Base-by-base conservation (phyloP, 2,888 invertebrate genomes). In the Agonopterix arenella region DNA sequence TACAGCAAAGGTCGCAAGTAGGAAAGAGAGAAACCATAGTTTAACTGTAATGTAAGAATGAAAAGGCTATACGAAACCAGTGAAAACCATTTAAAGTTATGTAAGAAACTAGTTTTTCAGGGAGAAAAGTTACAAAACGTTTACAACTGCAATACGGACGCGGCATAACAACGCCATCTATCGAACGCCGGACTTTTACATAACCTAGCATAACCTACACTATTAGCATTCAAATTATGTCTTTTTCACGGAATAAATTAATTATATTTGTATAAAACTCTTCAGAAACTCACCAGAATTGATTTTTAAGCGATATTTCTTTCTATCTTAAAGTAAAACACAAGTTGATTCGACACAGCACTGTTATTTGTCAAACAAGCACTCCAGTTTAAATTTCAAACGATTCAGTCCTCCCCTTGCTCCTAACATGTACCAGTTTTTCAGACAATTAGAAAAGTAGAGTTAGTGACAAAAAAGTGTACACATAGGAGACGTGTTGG, bases 141-240 rank as follows among this genome's bases (percentile, higher is more conserved):
- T 74, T 50, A 74, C 68, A 73, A 72, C 82, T 81, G 84, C 84
- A 84, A 76, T 79, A 81, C 75, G 69, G 80, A 76, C 73, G 74
- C 76, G 70, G 59, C 52, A 56, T 54, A 13, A n/a, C 61, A 70
- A 57, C 80, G 84, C 84, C 84, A 83, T 79, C 84, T 84, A 71
- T 55, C 62, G 73, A 55, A 60, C 58, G 58, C 51, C 9, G 40
- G 40, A 40, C 40, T 4, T 40, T 40, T 40, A 40, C 40, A 40
- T 40, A 40, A 40, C 28, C 1, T 7, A 28, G 28, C 40, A 40
- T n/a, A 40, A 40, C n/a, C n/a, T 40, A 40, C 40, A 28, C 28
- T 28, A 28, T 28, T 28, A 28, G 4, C 28, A 5, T 28, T 28
- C 5, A 28, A 28, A 28, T 28, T 28, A 28, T 28, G 7, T 28